A percentile compares a stretch with the other conserved stretches of the same genome.
Evolutionary conservation across 2,888 invertebrate species (phyloP).

Genomic region (Amblyteles armatorius): DNA sequence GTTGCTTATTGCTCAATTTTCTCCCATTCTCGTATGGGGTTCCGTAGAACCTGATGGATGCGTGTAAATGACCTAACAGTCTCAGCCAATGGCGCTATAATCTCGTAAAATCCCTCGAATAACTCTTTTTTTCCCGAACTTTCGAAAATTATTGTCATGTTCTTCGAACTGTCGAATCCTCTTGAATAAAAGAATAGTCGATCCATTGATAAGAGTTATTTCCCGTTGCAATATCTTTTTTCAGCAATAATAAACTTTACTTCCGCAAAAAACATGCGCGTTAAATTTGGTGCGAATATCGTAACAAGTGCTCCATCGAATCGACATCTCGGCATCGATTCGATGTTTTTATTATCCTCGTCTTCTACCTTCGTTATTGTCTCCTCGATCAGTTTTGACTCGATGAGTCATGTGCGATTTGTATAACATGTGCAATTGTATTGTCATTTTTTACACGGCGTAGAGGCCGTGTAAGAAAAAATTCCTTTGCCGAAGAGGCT

Average conservation of each 20-base stretch:
- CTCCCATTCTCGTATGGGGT: slow-evolving; percentile 32
- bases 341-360: slow-evolving; percentile 37
- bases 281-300: slow-evolving; percentile 56
- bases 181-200: background rate
- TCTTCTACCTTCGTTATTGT: slow-evolving; percentile 50
- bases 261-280: slow-evolving; percentile 45
- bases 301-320: slow-evolving; percentile 63
- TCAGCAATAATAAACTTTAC: background rate
- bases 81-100: slow-evolving; percentile 77
- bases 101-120: slow-evolving; percentile 2
- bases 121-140: slow-evolving; percentile 29
- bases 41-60: slow-evolving; percentile 43
- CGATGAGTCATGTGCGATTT: slow-evolving; percentile 64
- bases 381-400: slow-evolving; percentile 52
- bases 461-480: slow-evolving; percentile 38
- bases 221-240: background rate
- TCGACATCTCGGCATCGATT: slow-evolving; percentile 38
- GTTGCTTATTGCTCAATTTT: slow-evolving; percentile 67
- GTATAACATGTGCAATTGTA: slow-evolving; percentile 70
- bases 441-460: slow-evolving; percentile 41
- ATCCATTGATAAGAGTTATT: slow-evolving; percentile 9
- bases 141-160: slow-evolving; percentile 59
- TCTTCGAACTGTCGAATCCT: slow-evolving; percentile 10
- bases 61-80: slow-evolving; percentile 76
- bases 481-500: slow-evolving; percentile 54